Conservation (phyloP, 1,140 invertebrate species). For the Drosophila baimaii region DNA sequence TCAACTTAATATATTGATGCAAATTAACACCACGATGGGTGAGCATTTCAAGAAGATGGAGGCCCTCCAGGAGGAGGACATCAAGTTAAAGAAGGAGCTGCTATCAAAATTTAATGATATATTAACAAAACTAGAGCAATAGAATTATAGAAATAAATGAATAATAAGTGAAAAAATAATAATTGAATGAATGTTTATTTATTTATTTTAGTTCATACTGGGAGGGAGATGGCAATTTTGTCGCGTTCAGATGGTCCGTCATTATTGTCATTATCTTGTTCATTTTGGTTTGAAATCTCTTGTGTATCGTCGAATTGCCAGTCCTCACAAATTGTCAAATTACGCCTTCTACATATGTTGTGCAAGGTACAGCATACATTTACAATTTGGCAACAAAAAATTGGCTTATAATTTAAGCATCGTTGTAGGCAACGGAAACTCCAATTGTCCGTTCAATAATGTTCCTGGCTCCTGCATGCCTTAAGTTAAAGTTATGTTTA, state of each 20-base stretch:
- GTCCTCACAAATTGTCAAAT: background rate
- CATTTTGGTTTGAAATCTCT: background rate
- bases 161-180: background rate
- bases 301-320: background rate
- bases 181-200: too few species aligned
- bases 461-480: background rate
- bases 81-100: background rate
- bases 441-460: slow-evolving; percentile 3
- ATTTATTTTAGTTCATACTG: background rate
- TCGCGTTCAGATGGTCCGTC: background rate
- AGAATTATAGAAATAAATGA: too few species aligned
- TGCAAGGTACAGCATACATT: slow-evolving; percentile 1
- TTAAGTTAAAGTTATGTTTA: background rate
- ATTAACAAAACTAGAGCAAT: background rate
- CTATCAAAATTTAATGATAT: background rate
- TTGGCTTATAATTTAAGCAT: background rate
- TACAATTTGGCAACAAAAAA: background rate
- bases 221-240: background rate
- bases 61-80: background rate
- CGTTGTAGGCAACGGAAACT: slow-evolving; percentile 1
- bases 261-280: too few species aligned
- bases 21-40: background rate
- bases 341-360: background rate
- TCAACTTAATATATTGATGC: background rate
- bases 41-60: background rate